Evolutionary conservation across 2,113 vertebrate species (phyloP).

Genomic region (Stictonetta naevosa): DNA sequence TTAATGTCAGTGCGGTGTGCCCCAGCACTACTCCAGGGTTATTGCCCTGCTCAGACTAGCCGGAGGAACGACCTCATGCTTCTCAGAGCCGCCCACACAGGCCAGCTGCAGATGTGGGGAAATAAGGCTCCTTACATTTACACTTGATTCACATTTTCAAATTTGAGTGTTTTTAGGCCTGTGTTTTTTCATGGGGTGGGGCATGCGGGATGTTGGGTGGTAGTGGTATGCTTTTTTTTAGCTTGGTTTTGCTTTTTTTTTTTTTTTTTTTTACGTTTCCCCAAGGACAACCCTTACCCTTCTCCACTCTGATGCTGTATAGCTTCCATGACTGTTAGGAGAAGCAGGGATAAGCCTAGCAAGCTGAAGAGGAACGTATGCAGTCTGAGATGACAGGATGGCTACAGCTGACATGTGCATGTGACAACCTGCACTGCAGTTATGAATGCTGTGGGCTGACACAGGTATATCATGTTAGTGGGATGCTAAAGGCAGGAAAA

Average conservation of each 20-base stretch:
- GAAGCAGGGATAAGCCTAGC: not conserved
- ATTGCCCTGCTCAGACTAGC: not conserved
- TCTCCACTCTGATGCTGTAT: not conserved
- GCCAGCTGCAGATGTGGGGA: not conserved
- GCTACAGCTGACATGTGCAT: not conserved
- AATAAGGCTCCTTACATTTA: not conserved
- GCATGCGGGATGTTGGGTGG: not conserved
- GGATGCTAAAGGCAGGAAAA: not conserved
- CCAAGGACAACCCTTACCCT: not conserved
- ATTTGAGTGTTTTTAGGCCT: not conserved
- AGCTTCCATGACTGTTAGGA: not conserved
- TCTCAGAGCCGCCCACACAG: not conserved
- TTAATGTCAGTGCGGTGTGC: not conserved
- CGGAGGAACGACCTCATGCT: not conserved
- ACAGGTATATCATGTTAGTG: not conserved
- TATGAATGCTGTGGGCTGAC: not conserved
- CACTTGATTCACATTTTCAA: not conserved
- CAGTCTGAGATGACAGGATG: not conserved
- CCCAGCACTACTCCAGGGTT: not conserved
- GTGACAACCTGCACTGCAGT: not conserved
- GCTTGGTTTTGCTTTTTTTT: not conserved
- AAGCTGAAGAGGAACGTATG: not conserved
- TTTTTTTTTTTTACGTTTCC: not conserved
- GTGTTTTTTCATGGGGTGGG: not conserved
- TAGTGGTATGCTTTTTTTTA: not conserved